Conservation (phyloP, 2,797 vertebrate genomes). For the Brachyrhaphis roseni region DNA sequence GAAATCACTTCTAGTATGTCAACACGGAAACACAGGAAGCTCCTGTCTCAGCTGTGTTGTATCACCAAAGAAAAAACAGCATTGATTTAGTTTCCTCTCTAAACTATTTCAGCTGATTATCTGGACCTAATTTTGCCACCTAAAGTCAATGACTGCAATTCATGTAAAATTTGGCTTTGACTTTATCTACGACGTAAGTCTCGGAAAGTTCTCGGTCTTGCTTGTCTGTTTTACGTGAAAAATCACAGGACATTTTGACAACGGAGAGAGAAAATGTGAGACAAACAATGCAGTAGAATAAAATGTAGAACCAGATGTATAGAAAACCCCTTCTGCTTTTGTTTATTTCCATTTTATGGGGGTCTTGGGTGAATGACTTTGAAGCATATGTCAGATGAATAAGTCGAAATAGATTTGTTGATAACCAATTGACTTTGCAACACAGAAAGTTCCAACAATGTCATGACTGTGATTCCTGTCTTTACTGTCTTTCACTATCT, state of each 20-base stretch:
- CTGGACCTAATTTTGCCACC: background rate
- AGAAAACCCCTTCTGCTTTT: background rate
- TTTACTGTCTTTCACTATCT: background rate
- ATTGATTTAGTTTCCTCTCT: constrained; percentile 18
- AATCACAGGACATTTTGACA: background rate
- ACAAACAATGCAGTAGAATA: background rate
- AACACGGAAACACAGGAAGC: constrained; percentile 34
- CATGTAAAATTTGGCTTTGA: background rate
- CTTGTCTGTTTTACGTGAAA: too few relatives aligned
- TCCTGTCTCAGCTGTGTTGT: constrained; percentile 32
- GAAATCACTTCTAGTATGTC: constrained; percentile 52
- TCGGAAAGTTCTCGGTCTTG: background rate
- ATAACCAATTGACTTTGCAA: background rate
- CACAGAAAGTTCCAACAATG: background rate
- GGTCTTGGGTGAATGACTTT: background rate
- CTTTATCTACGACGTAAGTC: background rate
- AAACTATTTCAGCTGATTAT: constrained; percentile 27
- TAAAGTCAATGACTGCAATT: background rate
- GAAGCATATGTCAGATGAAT: background rate
- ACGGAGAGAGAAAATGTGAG: background rate
- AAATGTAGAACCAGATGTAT: background rate
- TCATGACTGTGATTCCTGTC: background rate
- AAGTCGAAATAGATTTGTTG: background rate
- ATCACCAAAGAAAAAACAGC: constrained; percentile 21
- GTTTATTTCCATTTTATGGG: background rate